phyloP scores from a whole-genome alignment of 2,888 invertebrate genomes.

The Kuschelorhynchus macadamiae region DNA sequence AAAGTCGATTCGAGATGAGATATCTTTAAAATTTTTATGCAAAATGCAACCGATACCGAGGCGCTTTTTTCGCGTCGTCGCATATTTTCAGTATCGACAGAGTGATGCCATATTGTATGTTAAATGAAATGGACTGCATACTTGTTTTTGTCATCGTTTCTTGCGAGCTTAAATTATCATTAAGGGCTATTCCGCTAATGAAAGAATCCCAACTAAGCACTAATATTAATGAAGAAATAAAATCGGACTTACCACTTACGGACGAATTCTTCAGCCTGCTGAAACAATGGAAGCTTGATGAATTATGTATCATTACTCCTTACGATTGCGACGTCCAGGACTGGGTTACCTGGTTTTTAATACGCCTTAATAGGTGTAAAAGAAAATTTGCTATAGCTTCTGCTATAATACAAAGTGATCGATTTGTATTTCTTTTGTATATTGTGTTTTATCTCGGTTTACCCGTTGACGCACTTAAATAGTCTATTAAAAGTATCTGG shows the following conservation, averaged over 20 bases:
- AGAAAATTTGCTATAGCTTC: too few species aligned
- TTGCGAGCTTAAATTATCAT: conserved; percentile 18
- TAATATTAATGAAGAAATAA: conserved; percentile 45
- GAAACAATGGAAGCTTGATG: conserved; percentile 53
- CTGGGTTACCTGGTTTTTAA: too few species aligned
- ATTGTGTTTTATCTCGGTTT: too few species aligned
- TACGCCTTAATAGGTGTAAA: too few species aligned
- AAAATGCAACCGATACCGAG: not conserved
- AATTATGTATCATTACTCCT: conserved; percentile 39
- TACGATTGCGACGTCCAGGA: too few species aligned
- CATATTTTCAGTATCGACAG: conserved; percentile 4
- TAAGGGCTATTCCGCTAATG: conserved; percentile 20
- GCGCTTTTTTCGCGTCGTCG: conserved; percentile 14
- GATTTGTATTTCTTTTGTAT: too few species aligned
- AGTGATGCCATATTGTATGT: conserved; percentile 30
- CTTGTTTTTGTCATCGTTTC: conserved; percentile 26
- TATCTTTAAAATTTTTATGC: too few species aligned
- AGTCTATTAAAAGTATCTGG: too few species aligned
- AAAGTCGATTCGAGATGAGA: not conserved
- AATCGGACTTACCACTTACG: conserved; percentile 60
- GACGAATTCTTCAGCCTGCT: conserved; percentile 61
- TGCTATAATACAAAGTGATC: too few species aligned
- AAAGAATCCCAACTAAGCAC: conserved; percentile 26
- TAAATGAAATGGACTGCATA: too few species aligned
- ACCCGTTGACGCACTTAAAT: too few species aligned